Evolutionary conservation across 2,113 vertebrate species (phyloP).

Genomic region (Mastomys coucha): DNA sequence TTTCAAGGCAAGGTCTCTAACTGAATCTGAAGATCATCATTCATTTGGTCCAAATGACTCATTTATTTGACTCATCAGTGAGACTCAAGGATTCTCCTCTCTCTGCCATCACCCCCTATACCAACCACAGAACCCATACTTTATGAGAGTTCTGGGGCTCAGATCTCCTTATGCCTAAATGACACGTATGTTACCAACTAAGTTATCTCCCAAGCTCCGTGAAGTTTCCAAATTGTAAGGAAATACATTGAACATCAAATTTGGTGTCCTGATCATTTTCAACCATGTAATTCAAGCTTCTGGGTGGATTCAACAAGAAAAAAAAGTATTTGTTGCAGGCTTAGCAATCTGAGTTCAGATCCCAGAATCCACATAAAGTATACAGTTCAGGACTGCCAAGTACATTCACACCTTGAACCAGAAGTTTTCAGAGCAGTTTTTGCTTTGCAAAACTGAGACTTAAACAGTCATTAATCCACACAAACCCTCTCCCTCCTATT

Average conservation of each 20-base stretch:
- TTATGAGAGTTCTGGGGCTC: background rate
- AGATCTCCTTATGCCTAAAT: background rate
- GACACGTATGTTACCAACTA: background rate
- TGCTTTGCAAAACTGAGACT: background rate
- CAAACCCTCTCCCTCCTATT: too few relatives aligned
- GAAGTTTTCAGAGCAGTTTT: background rate
- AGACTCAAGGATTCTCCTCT: background rate
- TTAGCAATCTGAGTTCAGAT: background rate
- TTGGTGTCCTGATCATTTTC: rapidly evolving
- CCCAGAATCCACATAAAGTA: background rate
- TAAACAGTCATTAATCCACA: background rate
- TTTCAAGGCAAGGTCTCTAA: background rate
- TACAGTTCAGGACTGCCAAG: rapidly evolving
- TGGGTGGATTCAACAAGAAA: background rate
- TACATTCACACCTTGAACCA: rapidly evolving
- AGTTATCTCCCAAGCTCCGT: background rate
- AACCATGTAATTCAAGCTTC: background rate
- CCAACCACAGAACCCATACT: background rate
- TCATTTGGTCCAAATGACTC: background rate
- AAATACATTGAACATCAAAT: background rate
- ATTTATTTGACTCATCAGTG: background rate
- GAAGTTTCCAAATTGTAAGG: background rate
- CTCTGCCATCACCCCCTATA: background rate
- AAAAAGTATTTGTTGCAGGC: background rate
- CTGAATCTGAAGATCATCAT: background rate